Evolutionary conservation across 2,113 vertebrate genomes (phyloP), one percentile per base, ranked within the genome.

Genomic region (Oxyruncus cristatus): DNA sequence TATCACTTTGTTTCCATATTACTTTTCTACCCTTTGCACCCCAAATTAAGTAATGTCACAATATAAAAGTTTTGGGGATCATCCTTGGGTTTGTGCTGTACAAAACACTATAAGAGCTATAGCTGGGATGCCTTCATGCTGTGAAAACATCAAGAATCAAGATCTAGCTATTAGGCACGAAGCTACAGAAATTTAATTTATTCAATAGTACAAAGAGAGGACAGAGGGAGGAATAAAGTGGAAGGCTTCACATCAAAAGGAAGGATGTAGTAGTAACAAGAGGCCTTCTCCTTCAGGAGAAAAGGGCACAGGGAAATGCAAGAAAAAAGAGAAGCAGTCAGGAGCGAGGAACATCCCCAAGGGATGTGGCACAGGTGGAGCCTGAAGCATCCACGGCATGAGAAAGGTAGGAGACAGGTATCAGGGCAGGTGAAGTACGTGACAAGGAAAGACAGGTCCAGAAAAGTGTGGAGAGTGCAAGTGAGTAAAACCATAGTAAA

Each of bases 41-140:
- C 10, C 20, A 74, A 41, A 21, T 37, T 20, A 37, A 62, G 1
- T 10, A 61, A 72, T 2, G 8, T 58, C 73, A 81, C 7, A 30
- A n/a, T 66, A 35, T 7, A 30, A 10, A 39, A 71, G 19, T 8
- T 75, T 44, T 53, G 10, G 27, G 30, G 27, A 42, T 50, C 53
- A 70, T 6, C 28, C 28, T 46, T 63, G 33, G 12, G 8, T 65
- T 37, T 92, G 42, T 39, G 39, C 33, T 75, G 37, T 32, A 63
- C 28, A 89, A 50, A 59, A 39, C 27, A 61, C 14, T 41, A 13
- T 0, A n/a, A n/a, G 26, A 59, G 7, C 1, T 24, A 28, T 0
- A 27, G 30, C 11, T 73, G 24, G 30, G 27, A 73, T 83, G 68
- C 18, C 33, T 78, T 18, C 14, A 7, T 4, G 61, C 7, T 16